These are phyloP conservation scores for Cosmopolites sordidus DNA, from an alignment of 2,888 invertebrate species.

Conservation along the genomic window DNA sequence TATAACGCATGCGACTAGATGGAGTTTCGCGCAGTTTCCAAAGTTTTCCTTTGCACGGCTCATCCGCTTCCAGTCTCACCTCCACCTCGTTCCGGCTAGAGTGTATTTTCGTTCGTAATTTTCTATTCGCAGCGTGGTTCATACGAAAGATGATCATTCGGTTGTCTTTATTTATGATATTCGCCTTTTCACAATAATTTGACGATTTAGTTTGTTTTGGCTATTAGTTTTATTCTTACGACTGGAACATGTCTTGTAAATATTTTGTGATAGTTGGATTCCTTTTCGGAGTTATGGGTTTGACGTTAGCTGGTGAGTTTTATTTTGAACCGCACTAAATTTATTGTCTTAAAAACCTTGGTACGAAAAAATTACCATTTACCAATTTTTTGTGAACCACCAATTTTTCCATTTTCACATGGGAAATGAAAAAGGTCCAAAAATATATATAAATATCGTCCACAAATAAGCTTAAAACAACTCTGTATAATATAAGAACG, in stretches of 20 bases:
- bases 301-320: conserved; percentile 1
- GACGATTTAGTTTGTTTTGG: not conserved
- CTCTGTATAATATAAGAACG: too few species aligned
- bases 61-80: conserved; percentile 7
- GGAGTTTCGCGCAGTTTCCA: not conserved
- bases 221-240: not conserved
- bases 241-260: conserved; percentile 8
- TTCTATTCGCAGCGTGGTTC: conserved; percentile 15
- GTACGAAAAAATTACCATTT: too few species aligned
- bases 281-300: conserved; percentile 4
- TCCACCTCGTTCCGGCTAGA: not conserved
- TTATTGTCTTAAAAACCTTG: not conserved
- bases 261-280: conserved; percentile 7
- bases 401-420: too few species aligned
- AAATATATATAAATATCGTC: too few species aligned
- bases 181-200: too few species aligned
- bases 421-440: too few species aligned
- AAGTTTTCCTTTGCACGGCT: conserved; percentile 6
- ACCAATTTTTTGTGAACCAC: too few species aligned
- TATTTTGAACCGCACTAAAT: too few species aligned
- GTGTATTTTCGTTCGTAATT: conserved; percentile 8
- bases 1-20: conserved; percentile 21
- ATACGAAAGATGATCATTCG: not conserved
- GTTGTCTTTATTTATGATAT: too few species aligned
- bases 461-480: too few species aligned